Base-by-base conservation (phyloP, 2,797 vertebrate species). In the Meda fulgida region DNA sequence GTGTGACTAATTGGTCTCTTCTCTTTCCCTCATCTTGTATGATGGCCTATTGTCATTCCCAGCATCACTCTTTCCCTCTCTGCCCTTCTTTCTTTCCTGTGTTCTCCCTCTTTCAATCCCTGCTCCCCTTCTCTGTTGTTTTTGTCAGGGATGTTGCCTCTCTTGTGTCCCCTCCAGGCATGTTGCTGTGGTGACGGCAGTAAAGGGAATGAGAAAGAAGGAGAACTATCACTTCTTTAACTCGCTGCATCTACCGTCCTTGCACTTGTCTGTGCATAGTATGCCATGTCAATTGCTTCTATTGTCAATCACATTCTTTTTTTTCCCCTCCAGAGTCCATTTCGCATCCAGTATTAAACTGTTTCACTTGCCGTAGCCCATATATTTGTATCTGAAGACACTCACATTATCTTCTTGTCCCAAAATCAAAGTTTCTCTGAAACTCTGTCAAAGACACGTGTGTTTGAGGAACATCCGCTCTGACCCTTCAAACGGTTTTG, bases 211-310 rank as follows among this genome's bases (percentile, higher is more conserved):
- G 84, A 72, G 87, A 88, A 83, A 80, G 88, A 91, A 90, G 87
- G 90, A 89, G 82, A 87, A 85, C 65, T 75, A 81, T 77, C 83
- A 87, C 79, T 85, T 82, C 72, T 84, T 65, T 71, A 75, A 87
- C 71, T 81, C 23, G 0, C 72, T 87, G n/a, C 36, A 77, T 88
- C 91, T 80, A 78, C 26, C 75, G 87, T 90, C 91, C 91, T 88
- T 60, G 83, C 88, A 80, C 89, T 91, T 90, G 87, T 91, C 90
- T 87, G 86, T 89, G 90, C 90, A 86, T 81, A 38, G 69, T 85
- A 80, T 85, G 86, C 87, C 77, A 90, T 91, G 92, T 94, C 91
- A 89, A 89, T 91, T 86, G 34, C 87, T 87, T 91, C 92, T 85
- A 85, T 89, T 92, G 87, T 80, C 87, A 85, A 76, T 93, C 93